phyloP scores from a whole-genome alignment of 2,888 invertebrate species.

The Brenthis hecate region DNA sequence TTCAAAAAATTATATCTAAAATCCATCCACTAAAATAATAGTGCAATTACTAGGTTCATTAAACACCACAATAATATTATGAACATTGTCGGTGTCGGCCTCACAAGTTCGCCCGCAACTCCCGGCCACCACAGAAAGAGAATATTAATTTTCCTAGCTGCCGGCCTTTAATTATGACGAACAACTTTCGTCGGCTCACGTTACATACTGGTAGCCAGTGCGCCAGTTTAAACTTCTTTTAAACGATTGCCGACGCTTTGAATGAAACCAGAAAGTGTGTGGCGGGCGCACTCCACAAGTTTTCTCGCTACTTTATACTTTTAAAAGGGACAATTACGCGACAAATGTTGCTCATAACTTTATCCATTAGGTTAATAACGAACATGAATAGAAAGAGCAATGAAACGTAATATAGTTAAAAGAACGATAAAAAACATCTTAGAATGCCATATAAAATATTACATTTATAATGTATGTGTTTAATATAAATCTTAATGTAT shows the following conservation, averaged over 20 bases:
- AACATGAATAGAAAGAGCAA: conserved; percentile 29
- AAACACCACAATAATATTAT: conserved; percentile 33
- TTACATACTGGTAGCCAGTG: conserved; percentile 62
- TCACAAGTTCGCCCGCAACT: conserved; percentile 40
- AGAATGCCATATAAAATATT: background rate
- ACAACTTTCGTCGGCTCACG: conserved; percentile 66
- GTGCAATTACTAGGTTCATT: conserved; percentile 33
- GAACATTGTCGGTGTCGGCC: conserved; percentile 36
- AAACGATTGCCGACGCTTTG: conserved; percentile 48
- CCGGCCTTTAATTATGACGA: conserved; percentile 67
- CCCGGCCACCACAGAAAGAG: conserved; percentile 53
- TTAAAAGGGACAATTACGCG: conserved; percentile 42
- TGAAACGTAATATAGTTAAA: conserved; percentile 19
- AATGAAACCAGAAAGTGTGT: conserved; percentile 45
- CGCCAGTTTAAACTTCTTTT: conserved; percentile 59
- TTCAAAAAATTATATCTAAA: background rate
- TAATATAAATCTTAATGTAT: background rate
- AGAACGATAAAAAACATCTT: background rate
- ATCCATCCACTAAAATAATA: conserved; percentile 3
- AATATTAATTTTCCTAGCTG: conserved; percentile 68
- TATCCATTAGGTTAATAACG: conserved; percentile 34
- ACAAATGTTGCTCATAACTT: conserved; percentile 38
- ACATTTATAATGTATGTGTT: background rate
- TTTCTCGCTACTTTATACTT: conserved; percentile 47
- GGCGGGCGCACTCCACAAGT: conserved; percentile 46